These are phyloP conservation scores for Ptilorrhoa leucosticta DNA, from an alignment of 2,113 vertebrate species.

Conservation along the genomic window DNA sequence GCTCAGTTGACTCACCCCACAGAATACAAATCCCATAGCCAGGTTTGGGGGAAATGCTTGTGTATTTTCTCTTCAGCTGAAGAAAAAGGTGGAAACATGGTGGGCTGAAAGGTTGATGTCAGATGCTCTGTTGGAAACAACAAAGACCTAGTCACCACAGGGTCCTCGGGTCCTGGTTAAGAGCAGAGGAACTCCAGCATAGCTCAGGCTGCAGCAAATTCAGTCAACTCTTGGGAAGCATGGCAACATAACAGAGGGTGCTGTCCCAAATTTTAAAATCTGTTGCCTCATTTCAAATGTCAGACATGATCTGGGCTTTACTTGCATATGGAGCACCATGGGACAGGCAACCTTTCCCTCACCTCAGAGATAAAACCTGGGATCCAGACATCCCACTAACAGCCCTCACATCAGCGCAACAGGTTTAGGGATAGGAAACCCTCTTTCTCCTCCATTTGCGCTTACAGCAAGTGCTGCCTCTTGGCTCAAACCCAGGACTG, in stretches of 20 bases:
- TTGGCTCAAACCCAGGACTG: not conserved
- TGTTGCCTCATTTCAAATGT: not conserved
- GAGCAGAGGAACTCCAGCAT: not conserved
- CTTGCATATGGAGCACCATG: not conserved
- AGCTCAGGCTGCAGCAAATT: not conserved
- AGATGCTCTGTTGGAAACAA: not conserved
- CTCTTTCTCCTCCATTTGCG: not conserved
- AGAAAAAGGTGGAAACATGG: not conserved
- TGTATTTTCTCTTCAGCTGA: constrained; percentile 42
- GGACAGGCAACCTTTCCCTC: not conserved
- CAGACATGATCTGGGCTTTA: not conserved
- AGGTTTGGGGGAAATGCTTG: constrained; percentile 79
- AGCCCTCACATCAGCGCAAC: not conserved
- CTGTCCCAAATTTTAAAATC: not conserved
- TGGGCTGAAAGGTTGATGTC: not conserved
- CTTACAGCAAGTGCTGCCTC: not conserved
- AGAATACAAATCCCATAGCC: constrained; percentile 82
- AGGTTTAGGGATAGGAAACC: not conserved
- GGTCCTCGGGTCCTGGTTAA: not conserved
- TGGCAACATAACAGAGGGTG: not conserved
- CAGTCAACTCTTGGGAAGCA: not conserved
- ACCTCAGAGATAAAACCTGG: not conserved
- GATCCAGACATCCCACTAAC: not conserved
- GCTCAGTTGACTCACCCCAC: constrained; percentile 75
- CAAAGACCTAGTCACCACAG: not conserved